Conservation (phyloP, 2,797 vertebrate species). For the Bradypodion ventrale region DNA sequence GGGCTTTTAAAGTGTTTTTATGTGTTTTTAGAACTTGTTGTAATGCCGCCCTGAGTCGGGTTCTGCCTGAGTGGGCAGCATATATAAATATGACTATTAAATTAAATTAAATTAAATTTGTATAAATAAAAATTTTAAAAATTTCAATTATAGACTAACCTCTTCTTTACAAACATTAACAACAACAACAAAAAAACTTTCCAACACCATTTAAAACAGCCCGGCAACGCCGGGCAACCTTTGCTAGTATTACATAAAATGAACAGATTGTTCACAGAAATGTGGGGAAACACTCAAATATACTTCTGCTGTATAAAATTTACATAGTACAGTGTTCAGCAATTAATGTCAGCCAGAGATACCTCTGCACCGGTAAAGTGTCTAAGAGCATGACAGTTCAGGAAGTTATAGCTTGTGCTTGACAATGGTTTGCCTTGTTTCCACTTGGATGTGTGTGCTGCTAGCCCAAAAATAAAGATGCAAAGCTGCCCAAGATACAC, state of each 20-base stretch:
- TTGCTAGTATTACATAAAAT: background rate
- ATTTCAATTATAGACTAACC: too few species aligned
- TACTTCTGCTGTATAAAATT: background rate
- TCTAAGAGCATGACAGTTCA: background rate
- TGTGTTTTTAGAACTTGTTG: too few species aligned
- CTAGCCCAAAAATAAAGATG: background rate
- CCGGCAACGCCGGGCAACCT: too few species aligned
- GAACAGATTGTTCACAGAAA: background rate
- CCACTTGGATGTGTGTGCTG: background rate
- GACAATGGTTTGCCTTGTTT: conserved; percentile 14
- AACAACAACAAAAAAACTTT: too few species aligned
- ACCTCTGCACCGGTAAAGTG: background rate
- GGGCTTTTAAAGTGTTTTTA: too few species aligned
- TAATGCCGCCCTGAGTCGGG: too few species aligned
- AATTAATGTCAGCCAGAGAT: background rate
- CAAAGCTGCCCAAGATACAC: background rate
- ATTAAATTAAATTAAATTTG: too few species aligned
- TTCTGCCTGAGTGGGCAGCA: too few species aligned
- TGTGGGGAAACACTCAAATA: background rate
- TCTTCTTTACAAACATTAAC: too few species aligned
- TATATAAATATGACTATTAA: too few species aligned
- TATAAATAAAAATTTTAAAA: too few species aligned
- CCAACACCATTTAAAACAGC: too few species aligned
- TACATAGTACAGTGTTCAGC: background rate
- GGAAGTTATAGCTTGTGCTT: background rate